These are phyloP conservation scores for Bufo bufo DNA, from an alignment of 2,113 vertebrate genomes.

Conservation along the genomic window DNA sequence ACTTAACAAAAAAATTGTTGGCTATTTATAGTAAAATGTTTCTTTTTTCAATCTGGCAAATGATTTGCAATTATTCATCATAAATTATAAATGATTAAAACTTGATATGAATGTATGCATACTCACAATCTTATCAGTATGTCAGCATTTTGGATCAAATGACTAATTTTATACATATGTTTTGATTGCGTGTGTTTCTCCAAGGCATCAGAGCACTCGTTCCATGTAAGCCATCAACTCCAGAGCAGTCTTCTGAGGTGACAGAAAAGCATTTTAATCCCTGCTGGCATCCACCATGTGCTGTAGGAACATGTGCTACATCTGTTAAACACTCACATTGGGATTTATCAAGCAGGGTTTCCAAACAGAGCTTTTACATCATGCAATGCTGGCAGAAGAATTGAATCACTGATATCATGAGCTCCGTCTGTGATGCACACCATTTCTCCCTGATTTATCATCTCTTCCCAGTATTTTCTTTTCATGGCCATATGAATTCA, in stretches of 20 bases:
- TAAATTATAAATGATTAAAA: conserved; percentile 9
- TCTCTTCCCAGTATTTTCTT: conserved; percentile 37
- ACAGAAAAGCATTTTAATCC: conserved; percentile 48
- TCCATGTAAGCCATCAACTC: conserved; percentile 25
- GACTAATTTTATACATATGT: neutral
- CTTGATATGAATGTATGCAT: neutral
- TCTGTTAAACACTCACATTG: conserved; percentile 48
- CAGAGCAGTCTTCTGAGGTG: conserved; percentile 31
- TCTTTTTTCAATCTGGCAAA: neutral
- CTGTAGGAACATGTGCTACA: conserved; percentile 38
- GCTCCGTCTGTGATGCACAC: conserved; percentile 26
- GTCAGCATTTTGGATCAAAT: conserved; percentile 10
- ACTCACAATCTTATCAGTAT: neutral
- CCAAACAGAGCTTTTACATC: conserved; percentile 20
- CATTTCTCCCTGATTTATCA: conserved; percentile 37
- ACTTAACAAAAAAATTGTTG: neutral
- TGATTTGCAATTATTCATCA: neutral
- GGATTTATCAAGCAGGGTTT: conserved; percentile 41
- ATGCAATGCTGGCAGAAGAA: conserved; percentile 36
- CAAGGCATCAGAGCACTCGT: neutral
- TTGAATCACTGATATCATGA: conserved; percentile 25
- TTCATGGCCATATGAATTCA: conserved; percentile 40
- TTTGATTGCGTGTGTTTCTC: neutral
- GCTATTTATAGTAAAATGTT: neutral
- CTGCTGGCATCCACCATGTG: conserved; percentile 38